Percentiles rank a stretch among this genome's conserved stretches.
Evolutionary conservation across 1,140 invertebrate species (phyloP).

Genomic region (Thaumetopoea pityocampa): DNA sequence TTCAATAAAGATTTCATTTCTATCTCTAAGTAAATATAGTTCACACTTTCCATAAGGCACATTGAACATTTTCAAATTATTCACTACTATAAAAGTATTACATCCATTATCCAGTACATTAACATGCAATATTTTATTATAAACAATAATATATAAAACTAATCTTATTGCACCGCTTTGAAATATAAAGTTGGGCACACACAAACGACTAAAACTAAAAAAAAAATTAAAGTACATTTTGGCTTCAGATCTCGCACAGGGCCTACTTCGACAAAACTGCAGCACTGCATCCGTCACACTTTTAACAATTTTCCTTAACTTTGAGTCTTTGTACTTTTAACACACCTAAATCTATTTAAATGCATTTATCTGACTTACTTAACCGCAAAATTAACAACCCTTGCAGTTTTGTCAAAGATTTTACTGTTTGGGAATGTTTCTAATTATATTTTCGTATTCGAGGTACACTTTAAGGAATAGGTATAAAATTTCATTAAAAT

Average conservation of each 20-base stretch:
- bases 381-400: conserved; percentile 28
- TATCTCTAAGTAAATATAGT: conserved; percentile 34
- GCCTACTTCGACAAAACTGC: conserved; percentile 31
- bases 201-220: conserved; percentile 8
- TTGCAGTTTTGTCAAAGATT: conserved; percentile 36
- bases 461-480: conserved; percentile 12
- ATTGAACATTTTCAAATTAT: conserved; percentile 4
- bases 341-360: conserved; percentile 63
- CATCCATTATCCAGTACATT: conserved; percentile 28
- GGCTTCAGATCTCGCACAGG: conserved; percentile 31
- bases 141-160: conserved; percentile 27
- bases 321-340: conserved; percentile 64
- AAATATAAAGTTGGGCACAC: conserved; percentile 30
- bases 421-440: conserved; percentile 37
- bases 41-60: conserved; percentile 61
- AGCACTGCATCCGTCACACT: no score
- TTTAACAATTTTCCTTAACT: conserved; percentile 31
- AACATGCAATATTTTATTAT: conserved; percentile 29
- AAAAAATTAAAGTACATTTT: conserved; percentile 40
- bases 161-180: conserved; percentile 43
- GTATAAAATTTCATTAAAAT: conserved; percentile 6
- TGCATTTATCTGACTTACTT: conserved; percentile 54
- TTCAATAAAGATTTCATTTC: background rate
- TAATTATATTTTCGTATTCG: conserved; percentile 28
- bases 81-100: background rate